A percentile compares a stretch with the other conserved stretches of the same genome.
phyloP scores from a whole-genome alignment of 2,888 invertebrate genomes.

The Epinotia ramella region DNA sequence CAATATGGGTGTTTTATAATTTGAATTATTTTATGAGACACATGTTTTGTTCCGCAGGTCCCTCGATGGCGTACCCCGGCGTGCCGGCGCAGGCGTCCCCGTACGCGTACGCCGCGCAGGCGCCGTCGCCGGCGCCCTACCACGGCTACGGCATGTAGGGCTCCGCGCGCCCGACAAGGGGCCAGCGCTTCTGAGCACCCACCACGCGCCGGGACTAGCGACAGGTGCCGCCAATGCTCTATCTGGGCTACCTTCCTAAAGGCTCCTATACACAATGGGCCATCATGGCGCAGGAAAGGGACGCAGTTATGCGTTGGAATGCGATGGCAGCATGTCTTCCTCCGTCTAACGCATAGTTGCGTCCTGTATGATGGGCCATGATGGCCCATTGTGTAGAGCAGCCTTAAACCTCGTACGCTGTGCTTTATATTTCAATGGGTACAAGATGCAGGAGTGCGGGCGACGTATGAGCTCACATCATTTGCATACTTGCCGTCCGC shows the following conservation, averaged over 20 bases:
- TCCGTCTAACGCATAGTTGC: no score
- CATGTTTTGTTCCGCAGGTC: slow-evolving; percentile 63
- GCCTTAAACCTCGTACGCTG: neutral
- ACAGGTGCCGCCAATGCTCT: neutral
- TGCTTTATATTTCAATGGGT: neutral
- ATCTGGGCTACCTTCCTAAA: neutral
- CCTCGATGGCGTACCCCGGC: slow-evolving; percentile 80
- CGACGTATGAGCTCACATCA: neutral
- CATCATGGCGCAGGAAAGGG: no score
- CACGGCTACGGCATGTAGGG: slow-evolving; percentile 85
- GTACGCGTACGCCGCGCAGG: slow-evolving; percentile 83
- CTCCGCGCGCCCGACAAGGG: slow-evolving; percentile 56
- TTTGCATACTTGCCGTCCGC: neutral
- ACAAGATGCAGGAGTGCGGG: neutral
- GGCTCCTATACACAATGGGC: no score
- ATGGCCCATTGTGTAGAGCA: no score
- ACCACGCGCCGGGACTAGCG: neutral
- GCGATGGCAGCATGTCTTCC: no score
- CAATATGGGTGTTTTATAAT: no score
- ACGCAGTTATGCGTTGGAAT: no score
- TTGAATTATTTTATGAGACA: no score
- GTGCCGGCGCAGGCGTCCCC: slow-evolving; percentile 77
- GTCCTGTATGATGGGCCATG: no score
- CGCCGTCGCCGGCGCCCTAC: slow-evolving; percentile 82
- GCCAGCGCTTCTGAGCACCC: slow-evolving; percentile 58